Evolutionary conservation across 2,113 vertebrate species (phyloP), one percentile per base, ranked within the genome.

Genomic region (Epinephelus lanceolatus): DNA sequence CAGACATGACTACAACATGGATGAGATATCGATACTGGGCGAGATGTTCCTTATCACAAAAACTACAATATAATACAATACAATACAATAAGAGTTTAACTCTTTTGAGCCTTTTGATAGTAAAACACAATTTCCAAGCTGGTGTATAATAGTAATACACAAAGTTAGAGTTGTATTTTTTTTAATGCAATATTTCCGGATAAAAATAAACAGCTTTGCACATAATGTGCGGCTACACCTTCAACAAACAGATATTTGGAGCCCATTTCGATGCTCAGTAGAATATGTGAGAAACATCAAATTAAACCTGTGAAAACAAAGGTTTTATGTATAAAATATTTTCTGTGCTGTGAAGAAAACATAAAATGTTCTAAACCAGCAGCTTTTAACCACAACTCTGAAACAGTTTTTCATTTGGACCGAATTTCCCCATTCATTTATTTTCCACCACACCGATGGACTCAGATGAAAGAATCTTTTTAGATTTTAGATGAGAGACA

Each of bases 391-490:
- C 79, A 68, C 27, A 59, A 52, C 53, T 23, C 61, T 15, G 6
- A 49, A 49, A 74, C 60, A 42, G 30, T 10, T 37, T 23, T 60
- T 45, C 8, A 45, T 0, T 45, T 45, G 42, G 42, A 45, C 11
- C 42, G 2, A 45, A 45, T 45, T 45, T 45, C 42, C 42, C 11
- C 9, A 45, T 47, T 23, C 12, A 9, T 56, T 49, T 7, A 42
- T 37, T 69, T 45, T 45, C 30, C 47, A 21, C 12, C 33, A 30
- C 3, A 1, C 30, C 15, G 42, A 67, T 51, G 6, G 55, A 57
- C 23, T 53, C 8, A 19, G 67, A 81, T 53, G 33, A 78, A 61
- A 73, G 25, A 9, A 42, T 63, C 53, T 65, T 74, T 59, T 80
- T 27, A 63, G 68, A 11, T 73, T 73, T 63, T 4, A 77, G 52